phyloP scores from a whole-genome alignment of 2,888 invertebrate species.

The Pseudococcus jackbeardsleyi region DNA sequence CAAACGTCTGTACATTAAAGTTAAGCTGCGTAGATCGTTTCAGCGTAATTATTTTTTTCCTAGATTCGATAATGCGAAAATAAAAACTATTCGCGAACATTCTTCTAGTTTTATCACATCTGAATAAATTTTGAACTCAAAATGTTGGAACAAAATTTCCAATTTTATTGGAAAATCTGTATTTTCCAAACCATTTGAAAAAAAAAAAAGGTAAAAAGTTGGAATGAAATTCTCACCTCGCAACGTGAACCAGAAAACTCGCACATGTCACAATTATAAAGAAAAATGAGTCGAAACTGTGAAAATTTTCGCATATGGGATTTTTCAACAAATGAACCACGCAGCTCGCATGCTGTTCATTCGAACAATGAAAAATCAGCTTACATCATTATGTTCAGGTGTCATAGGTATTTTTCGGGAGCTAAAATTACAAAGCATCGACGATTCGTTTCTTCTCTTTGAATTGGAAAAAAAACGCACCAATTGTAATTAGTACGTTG shows the following conservation, averaged over 20 bases:
- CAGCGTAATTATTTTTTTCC: not conserved
- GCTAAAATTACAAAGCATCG: not conserved
- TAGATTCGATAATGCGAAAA: not conserved
- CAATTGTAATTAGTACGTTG: not conserved
- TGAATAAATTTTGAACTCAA: no score
- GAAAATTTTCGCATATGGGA: not conserved
- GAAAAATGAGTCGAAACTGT: not conserved
- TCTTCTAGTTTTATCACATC: no score
- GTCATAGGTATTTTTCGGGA: not conserved
- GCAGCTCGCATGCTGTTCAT: not conserved
- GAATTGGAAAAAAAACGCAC: not conserved
- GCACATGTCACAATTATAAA: slow-evolving; percentile 4
- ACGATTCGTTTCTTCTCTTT: not conserved
- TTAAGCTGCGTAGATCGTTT: not conserved
- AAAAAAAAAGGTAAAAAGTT: not conserved
- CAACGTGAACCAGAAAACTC: not conserved
- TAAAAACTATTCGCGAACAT: not conserved
- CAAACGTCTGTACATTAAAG: not conserved
- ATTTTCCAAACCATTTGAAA: not conserved
- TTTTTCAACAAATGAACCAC: not conserved
- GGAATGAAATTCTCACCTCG: not conserved
- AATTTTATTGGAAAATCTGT: not conserved
- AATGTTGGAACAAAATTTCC: not conserved
- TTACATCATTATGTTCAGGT: slow-evolving; percentile 23
- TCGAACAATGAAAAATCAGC: not conserved